Conservation (phyloP, 2,888 invertebrate species). For the Allolobophora icterica region DNA sequence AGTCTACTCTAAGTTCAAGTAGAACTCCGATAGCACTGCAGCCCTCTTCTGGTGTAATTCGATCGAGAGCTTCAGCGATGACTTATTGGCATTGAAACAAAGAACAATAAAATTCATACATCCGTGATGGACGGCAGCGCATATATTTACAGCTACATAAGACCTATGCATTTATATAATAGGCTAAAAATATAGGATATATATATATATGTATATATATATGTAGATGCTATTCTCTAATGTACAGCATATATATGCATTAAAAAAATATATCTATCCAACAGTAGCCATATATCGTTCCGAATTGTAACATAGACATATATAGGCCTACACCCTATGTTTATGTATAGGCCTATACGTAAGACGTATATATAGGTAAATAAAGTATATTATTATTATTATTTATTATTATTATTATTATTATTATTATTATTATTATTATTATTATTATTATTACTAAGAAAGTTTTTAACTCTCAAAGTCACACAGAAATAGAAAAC, state of each 20-base stretch:
- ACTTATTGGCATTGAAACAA: background rate
- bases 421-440: constrained; percentile 17
- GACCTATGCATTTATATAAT: background rate
- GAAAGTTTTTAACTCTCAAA: too few relatives aligned
- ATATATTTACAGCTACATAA: background rate
- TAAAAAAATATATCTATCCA: too few relatives aligned
- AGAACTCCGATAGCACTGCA: background rate
- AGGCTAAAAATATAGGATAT: too few relatives aligned
- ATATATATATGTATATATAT: too few relatives aligned
- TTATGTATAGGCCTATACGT: background rate
- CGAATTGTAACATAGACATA: too few relatives aligned
- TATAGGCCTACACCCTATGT: too few relatives aligned
- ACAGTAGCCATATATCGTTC: too few relatives aligned
- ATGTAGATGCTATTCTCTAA: background rate
- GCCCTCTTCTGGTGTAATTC: background rate
- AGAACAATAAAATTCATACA: background rate
- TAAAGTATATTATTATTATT: background rate
- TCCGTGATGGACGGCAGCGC: background rate
- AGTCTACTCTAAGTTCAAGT: too few relatives aligned
- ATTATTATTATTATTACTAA: too few relatives aligned
- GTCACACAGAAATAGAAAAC: too few relatives aligned
- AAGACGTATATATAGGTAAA: background rate
- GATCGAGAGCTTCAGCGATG: background rate
- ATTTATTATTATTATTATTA: constrained; percentile 12
- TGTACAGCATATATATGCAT: too few relatives aligned